Conservation (phyloP, 2,797 vertebrate genomes). For the Poecilia gillii region DNA sequence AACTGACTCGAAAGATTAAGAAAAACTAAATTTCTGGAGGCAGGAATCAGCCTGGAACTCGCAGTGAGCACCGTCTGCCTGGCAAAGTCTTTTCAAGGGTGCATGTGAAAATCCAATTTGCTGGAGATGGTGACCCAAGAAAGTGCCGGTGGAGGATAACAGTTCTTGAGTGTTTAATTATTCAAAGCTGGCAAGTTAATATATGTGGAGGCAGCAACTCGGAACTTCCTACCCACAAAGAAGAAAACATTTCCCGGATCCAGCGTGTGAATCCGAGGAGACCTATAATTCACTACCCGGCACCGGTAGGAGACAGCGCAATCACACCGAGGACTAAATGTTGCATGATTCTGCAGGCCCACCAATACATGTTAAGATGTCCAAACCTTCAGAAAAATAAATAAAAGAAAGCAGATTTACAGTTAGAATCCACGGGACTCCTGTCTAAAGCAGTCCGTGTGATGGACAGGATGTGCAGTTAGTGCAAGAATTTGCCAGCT, state of each 20-base stretch:
- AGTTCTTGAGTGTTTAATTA: constrained; percentile 56
- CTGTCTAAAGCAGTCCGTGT: constrained; percentile 28
- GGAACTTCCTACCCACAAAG: constrained; percentile 7
- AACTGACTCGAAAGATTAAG: not conserved
- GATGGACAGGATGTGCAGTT: constrained; percentile 47
- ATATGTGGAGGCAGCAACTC: constrained; percentile 47
- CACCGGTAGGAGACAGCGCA: constrained; percentile 1
- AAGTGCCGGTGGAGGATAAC: constrained; percentile 40
- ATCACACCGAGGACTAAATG: constrained; percentile 1
- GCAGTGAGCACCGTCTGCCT: not conserved
- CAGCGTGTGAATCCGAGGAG: constrained; percentile 10
- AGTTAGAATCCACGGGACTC: constrained; percentile 12
- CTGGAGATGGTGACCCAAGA: constrained; percentile 36
- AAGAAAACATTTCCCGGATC: constrained; percentile 29
- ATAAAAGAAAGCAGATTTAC: constrained; percentile 11
- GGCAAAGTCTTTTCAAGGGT: constrained; percentile 17
- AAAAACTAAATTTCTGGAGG: not conserved
- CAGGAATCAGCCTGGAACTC: constrained; percentile 5
- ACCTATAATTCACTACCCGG: constrained; percentile 36
- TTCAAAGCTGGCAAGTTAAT: constrained; percentile 62
- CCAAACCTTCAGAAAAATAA: constrained; percentile 6
- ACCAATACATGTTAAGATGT: not conserved
- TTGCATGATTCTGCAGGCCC: not conserved
- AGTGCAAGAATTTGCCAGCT: constrained; percentile 50
- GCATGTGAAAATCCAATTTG: constrained; percentile 18